Base-by-base conservation (phyloP, 2,888 invertebrate species). In the Drosophila nigricruria region DNA sequence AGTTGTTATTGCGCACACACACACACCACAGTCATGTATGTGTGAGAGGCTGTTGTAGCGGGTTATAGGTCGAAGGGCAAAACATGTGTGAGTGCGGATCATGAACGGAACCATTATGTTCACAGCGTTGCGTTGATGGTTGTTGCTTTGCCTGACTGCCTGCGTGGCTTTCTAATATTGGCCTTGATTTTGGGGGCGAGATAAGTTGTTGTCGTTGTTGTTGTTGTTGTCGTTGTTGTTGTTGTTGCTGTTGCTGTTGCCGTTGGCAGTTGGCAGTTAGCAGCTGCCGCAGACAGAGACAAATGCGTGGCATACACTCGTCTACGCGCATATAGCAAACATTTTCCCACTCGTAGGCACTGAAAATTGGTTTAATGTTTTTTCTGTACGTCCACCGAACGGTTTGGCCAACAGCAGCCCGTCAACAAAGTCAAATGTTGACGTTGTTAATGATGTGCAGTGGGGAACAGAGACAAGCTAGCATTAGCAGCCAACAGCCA, bases 391-490 rank as follows among this genome's bases (percentile, higher is more conserved):
- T 77, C 77, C 70, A 67, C 52, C 80, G 49, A 64, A 70, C 70
- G 69, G 57, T 77, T 81, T 65, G 79, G 64, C 75, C 38, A 77
- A 49, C 73, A 77, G 69, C 72, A 75, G 58, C 70, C 77, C 77
- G 73, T 82, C 78, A 77, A 77, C 86, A 86, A 83, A 86, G 86
- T 88, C 88, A 86, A 86, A 88, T 86, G 88, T 88, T 88, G 88
- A 86, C 78, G 82, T 77, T 77, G 77, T 77, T 86, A 86, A 86
- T 86, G 86, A 83, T 83, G 84, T 86, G 87, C 79, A 40, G 43
- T 38, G 62, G 50, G 62, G 56, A 30, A n/a, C 30, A 16, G 16
- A 40, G 38, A 53, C 38, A 18, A 38, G 23, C 14, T 40, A n/a
- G 12, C 18, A 36, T 16, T 14, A 34, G 73, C 20, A 23, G 18